Base-by-base conservation (phyloP, 2,797 vertebrate species). In the Selene dorsalis region DNA sequence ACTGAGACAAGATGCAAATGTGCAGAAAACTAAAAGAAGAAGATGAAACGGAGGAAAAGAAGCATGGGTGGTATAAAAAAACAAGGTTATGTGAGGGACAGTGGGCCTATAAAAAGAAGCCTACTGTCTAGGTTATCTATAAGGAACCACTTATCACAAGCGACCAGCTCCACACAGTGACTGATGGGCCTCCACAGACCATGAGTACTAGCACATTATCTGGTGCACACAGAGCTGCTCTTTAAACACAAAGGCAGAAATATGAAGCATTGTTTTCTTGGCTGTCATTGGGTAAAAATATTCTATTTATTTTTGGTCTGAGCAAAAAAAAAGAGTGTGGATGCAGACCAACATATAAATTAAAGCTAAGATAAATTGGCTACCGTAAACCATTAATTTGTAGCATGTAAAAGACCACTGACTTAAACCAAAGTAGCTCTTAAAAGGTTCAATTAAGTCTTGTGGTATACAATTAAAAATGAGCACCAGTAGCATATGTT, bases 71-170 rank as follows among this genome's bases (percentile, higher is more conserved):
- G 79, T 77, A 28, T 47, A 73, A 50, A 82, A 88, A 89, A 84
- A 91, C 92, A 94, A 93, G 92, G 93, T 93, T 94, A 91, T 75
- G 77, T 89, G 87, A 92, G 93, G 90, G 93, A 93, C 91, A 93
- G 85, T 59, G 68, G 84, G 77, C 87, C 92, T 94, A 94, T 93
- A 94, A 94, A 94, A 93, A 92, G 92, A 92, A 94, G 84, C 90
- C 89, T 69, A 87, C 86, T 83, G 91, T 92, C 89, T 84, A 82
- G 92, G 91, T 94, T 95, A 95, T 95, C 94, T 95, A 90, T 91
- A 93, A 93, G 92, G 90, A 94, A 92, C 82, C 87, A 94, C 92
- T 93, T 94, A 94, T 94, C 94, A 94, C 90, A 70, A 84, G 88
- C 89, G 45, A 86, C 88, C 94, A 93, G 93, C 91, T 87, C 84